These are phyloP conservation scores for Drosophila mulleri DNA, from an alignment of 2,888 invertebrate species.

Conservation along the genomic window DNA sequence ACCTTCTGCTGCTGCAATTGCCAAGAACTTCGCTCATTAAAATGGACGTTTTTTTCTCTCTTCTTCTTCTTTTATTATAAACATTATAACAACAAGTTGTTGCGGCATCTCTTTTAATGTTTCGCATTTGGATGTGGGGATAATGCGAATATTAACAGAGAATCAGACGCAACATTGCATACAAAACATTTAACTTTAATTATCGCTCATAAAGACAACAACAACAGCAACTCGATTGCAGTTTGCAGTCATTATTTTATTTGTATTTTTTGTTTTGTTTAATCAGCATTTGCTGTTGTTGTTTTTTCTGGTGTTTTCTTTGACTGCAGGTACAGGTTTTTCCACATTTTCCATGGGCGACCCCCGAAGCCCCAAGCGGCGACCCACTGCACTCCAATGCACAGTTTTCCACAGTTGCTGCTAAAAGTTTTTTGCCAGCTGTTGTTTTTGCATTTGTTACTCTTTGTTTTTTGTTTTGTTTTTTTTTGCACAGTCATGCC, in stretches of 20 bases:
- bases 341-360: conserved; percentile 66
- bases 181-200: conserved; percentile 71
- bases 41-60: conserved; percentile 24
- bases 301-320: conserved; percentile 14
- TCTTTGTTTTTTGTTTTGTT: conserved; percentile 28
- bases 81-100: conserved; percentile 29
- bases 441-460: conserved; percentile 34
- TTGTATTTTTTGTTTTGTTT: conserved; percentile 29
- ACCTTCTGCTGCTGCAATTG: conserved; percentile 40
- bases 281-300: conserved; percentile 35
- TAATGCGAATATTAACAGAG: conserved; percentile 12
- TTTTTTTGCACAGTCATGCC: conserved; percentile 66
- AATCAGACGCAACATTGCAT: conserved; percentile 26
- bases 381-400: conserved; percentile 74
- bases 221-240: conserved; percentile 44
- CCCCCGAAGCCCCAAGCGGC: conserved; percentile 37
- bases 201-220: conserved; percentile 62
- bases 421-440: conserved; percentile 22
- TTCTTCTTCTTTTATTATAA: conserved; percentile 10
- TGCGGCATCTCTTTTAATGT: conserved; percentile 26
- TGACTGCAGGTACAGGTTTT: conserved; percentile 68
- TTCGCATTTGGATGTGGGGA: conserved; percentile 15
- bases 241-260: conserved; percentile 51
- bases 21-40: conserved; percentile 49
- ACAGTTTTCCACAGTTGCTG: conserved; percentile 42